Evolutionary conservation across 2,888 invertebrate genomes (phyloP).

Genomic region (Heteromyza rotundicornis): DNA sequence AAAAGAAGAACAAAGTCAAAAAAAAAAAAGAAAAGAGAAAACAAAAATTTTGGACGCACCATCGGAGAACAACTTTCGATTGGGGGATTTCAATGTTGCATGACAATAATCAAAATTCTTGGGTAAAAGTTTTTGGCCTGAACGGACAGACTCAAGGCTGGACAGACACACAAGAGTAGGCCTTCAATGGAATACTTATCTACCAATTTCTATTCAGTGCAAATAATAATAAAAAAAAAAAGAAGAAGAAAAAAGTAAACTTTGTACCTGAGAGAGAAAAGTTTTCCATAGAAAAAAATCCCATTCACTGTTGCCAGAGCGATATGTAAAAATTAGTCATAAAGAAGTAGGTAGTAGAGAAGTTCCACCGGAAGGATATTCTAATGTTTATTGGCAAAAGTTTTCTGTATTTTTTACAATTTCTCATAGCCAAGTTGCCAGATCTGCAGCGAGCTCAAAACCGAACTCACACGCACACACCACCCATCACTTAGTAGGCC

Average conservation of each 20-base stretch:
- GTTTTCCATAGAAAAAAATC: too few species aligned
- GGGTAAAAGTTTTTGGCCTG: constrained; percentile 11
- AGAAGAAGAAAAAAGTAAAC: too few species aligned
- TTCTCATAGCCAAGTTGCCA: constrained; percentile 21
- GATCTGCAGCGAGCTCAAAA: neutral
- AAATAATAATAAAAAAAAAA: neutral
- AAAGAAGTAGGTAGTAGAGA: neutral
- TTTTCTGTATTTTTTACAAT: constrained; percentile 43
- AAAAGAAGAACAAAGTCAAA: neutral
- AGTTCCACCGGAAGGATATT: constrained; percentile 8
- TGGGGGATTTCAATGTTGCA: constrained; percentile 6
- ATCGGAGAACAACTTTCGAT: neutral
- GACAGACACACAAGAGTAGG: too few species aligned
- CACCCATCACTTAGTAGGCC: neutral
- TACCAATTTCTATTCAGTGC: too few species aligned
- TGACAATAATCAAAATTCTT: constrained; percentile 21
- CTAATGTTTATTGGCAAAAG: constrained; percentile 15
- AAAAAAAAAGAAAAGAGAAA: neutral
- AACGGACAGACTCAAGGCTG: too few species aligned
- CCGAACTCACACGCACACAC: neutral
- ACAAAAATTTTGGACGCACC: neutral
- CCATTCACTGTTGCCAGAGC: too few species aligned
- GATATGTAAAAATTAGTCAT: constrained; percentile 6
- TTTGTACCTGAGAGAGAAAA: too few species aligned
- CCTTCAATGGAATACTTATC: too few species aligned